Evolutionary conservation across 2,113 vertebrate genomes (phyloP).

Genomic region (Campylorhamphus procurvoides): DNA sequence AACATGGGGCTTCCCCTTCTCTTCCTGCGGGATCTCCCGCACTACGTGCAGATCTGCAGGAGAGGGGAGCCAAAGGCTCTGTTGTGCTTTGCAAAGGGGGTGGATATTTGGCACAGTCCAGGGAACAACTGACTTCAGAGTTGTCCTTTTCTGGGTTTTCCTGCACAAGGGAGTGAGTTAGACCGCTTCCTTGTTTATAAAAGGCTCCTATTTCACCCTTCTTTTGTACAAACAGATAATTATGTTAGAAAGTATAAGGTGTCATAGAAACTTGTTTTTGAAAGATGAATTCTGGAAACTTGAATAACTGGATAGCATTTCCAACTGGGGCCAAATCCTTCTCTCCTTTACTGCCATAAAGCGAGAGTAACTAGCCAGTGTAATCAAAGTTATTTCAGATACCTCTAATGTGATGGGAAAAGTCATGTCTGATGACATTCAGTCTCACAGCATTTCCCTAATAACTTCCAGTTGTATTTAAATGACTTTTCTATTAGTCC

Average conservation of each 20-base stretch:
- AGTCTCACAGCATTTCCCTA: background rate
- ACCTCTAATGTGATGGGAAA: background rate
- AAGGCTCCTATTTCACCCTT: background rate
- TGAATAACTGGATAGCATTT: background rate
- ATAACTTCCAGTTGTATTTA: background rate
- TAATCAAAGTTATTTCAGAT: background rate
- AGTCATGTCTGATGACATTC: background rate
- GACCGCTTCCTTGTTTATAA: conserved; percentile 29
- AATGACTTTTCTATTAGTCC: background rate
- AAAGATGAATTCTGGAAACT: background rate
- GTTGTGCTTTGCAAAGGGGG: background rate
- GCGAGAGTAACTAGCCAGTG: background rate
- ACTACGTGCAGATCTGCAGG: background rate
- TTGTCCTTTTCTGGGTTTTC: conserved; percentile 36
- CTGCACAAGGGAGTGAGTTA: background rate
- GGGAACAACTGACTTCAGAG: background rate
- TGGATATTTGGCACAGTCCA: conserved; percentile 11
- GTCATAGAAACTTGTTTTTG: background rate
- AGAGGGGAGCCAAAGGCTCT: background rate
- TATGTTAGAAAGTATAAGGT: background rate
- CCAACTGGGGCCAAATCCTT: background rate
- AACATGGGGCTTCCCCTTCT: fast-evolving
- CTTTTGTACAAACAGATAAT: background rate
- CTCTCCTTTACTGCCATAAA: background rate
- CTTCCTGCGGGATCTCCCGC: background rate